phyloP scores from a whole-genome alignment of 2,888 invertebrate species.

The Mellilla xanthometata region DNA sequence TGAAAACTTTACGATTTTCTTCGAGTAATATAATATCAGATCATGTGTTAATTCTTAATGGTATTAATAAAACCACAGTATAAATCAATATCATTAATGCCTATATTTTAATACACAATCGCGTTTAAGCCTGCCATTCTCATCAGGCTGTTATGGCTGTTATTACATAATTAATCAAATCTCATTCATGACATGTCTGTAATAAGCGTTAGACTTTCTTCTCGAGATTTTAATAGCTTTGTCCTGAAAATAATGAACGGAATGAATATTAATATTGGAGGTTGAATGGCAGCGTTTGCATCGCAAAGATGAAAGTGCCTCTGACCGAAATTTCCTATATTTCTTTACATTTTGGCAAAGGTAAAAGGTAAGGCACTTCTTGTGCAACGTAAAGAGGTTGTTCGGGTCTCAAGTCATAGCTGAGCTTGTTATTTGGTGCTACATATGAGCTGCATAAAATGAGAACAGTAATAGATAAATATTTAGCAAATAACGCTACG shows the following conservation, averaged over 20 bases:
- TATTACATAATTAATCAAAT: conserved; percentile 48
- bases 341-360: conserved; percentile 1
- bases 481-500: too few species aligned
- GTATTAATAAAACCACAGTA: too few species aligned
- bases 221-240: conserved; percentile 61
- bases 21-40: too few species aligned
- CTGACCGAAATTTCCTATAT: conserved; percentile 9
- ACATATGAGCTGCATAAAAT: too few species aligned
- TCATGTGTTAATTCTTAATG: too few species aligned
- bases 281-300: conserved; percentile 66
- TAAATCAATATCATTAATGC: too few species aligned
- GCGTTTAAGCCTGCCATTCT: background rate
- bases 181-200: conserved; percentile 53
- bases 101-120: background rate
- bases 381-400: too few species aligned
- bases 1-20: too few species aligned
- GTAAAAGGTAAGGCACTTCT: background rate
- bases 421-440: too few species aligned
- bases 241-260: conserved; percentile 61
- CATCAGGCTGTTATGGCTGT: conserved; percentile 29
- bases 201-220: conserved; percentile 41
- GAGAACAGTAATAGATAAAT: too few species aligned
- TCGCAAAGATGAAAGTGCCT: conserved; percentile 58
- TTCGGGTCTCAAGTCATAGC: too few species aligned
- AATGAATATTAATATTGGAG: conserved; percentile 70